Evolutionary conservation across 1,140 invertebrate species (phyloP), one percentile per base, ranked within the genome.

Genomic region (Thaumetopoea pityocampa): DNA sequence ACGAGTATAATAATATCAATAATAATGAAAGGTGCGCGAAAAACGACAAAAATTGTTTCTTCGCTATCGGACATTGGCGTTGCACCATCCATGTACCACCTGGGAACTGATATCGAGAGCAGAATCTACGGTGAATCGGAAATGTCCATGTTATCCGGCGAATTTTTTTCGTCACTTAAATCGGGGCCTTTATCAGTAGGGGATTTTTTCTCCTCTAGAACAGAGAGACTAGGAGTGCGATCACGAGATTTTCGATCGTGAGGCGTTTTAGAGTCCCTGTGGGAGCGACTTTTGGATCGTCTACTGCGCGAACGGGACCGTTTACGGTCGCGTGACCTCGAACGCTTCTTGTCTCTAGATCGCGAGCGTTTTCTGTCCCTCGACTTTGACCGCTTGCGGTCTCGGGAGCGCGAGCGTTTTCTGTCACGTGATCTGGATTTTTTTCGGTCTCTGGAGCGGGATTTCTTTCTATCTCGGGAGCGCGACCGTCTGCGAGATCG

Each of bases 81-180:
- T n/a, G n/a, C n/a, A n/a, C n/a, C n/a, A n/a, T n/a, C n/a, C n/a
- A n/a, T n/a, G n/a, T n/a, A n/a, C n/a, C n/a, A n/a, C n/a, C n/a
- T n/a, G n/a, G n/a, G n/a, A n/a, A n/a, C n/a, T n/a, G n/a, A n/a
- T n/a, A n/a, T n/a, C n/a, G n/a, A n/a, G n/a, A n/a, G n/a, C n/a
- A n/a, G 5, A 15, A 29, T 29, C 37, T 78, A 86, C 45, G 73
- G 85, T 42, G 78, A 87, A 59, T 87, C 85, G 10, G 83, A 87
- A 67, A 85, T 85, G 49, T 85, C 84, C 83, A 86, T 86, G 38
- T 86, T 86, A 53, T 86, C 82, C 9, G 84, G 82, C 6, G 83
- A 86, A 49, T 83, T 76, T 34, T 85, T 83, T 40, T 84, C 76
- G 14, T 81, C 67, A 1, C 42, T 53, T 7, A 80, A 48, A 29